Base-by-base conservation (phyloP, 2,113 vertebrate species). In the Typhlomys cinereus region DNA sequence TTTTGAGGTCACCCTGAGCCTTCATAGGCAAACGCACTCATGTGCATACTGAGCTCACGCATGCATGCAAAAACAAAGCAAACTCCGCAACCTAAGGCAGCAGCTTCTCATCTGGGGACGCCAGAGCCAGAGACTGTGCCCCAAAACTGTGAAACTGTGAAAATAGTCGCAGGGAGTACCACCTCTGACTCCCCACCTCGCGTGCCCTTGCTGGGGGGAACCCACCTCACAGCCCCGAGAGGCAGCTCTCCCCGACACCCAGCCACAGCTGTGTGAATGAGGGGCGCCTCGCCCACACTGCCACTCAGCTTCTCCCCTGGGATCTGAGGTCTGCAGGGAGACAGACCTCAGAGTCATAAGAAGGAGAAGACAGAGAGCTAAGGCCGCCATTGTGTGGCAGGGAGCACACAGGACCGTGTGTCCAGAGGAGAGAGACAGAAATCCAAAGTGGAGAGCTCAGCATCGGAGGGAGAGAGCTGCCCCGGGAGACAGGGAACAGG, bases 181-280 rank as follows among this genome's bases (percentile, higher is more conserved):
- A 4, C 8, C 2, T 8, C 46, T 25, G 15, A 5, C 36, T 54
- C 31, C 25, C 2, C 14, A 18, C 15, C 9, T 27, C 4, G 2
- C 20, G 27, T 0, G 1, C 1, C 7, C 23, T 57, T 71, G 34
- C 25, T 10, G 0, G 7, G 62, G 34, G 46, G 7, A 1, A 3
- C 50, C 25, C 52, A 36, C 9, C 1, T 3, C 1, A 70, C 41
- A 66, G 29, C 9, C 11, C 12, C 2, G 1, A 1, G 9, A 39
- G 57, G 44, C 23, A 10, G 74, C 57, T 25, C 52, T 18, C 39
- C 52, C 18, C 3, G 1, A 4, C 0, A 0, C 36, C 46, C 5
- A 18, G 34, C 17, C 54, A 27, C 39, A 66, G 80, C 25, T 78
- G 36, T 1, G 4, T 10, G 18, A n/a, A n/a, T 1, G 31, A 46